Evolutionary conservation across 2,888 invertebrate species (phyloP), one percentile per base, ranked within the genome.

Genomic region (Andrena minutula): DNA sequence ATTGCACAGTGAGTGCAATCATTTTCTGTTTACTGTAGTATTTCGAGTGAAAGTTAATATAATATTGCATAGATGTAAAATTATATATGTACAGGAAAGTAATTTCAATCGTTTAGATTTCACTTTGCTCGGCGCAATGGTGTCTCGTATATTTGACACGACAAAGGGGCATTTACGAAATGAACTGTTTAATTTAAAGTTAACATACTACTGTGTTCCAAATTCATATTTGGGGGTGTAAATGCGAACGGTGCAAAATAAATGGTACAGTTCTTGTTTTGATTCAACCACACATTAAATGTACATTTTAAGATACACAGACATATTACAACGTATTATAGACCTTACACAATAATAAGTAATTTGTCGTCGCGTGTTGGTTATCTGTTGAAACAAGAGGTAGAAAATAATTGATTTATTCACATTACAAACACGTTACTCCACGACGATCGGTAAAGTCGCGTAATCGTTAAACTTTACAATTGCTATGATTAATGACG

Each of bases 361-460:
- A 66, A 74, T 63, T 51, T 68, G 60, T 72, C 30, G 65, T 56
- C 30, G 58, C 51, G 47, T 74, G 63, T 75, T 53, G 5, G 41
- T 66, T 58, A 49, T 32, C 5, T 7, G 51, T 73, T 12, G 20
- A 77, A 87, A 81, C 51, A 64, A 71, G 53, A 86, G 35, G 63
- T 84, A 82, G 63, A 75, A 49, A 77, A 73, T 73, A 66, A 85
- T 70, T 60, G 7, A 61, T 56, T 61, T 26, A 32, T 69, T 61
- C 47, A n/a, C 20, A 32, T 16, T 78, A 41, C 23, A 70, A 65
- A 70, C 63, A 69, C 51, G 49, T 66, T 79, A 12, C 26, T 47
- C 5, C 2, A 35, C 58, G 7, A 8, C 41, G n/a, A 61, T 77
- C 66, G 8, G 0, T 64, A 69, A 76, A 75, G 61, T 61, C 49